These are phyloP conservation scores for Petromus typicus DNA, from an alignment of 2,113 vertebrate genomes.

Conservation along the genomic window DNA sequence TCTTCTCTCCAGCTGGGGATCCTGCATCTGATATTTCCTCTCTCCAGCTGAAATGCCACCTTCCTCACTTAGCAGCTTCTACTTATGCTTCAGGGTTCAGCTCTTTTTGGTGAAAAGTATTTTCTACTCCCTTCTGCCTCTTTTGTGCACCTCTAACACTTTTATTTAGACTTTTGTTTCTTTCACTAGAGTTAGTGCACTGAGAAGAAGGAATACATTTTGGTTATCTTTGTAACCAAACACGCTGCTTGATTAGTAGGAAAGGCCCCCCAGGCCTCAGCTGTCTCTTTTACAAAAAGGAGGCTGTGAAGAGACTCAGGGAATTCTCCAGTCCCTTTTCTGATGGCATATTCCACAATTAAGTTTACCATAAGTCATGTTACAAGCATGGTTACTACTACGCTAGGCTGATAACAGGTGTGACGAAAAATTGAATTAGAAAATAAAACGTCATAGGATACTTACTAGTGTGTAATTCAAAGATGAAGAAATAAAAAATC, in stretches of 20 bases:
- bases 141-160: neutral
- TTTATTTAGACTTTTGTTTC: neutral
- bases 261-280: neutral
- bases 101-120: neutral
- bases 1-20: neutral
- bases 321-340: slow-evolving; percentile 12
- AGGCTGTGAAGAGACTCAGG: neutral
- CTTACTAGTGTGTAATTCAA: neutral
- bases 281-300: neutral
- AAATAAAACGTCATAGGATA: neutral
- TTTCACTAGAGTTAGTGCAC: neutral
- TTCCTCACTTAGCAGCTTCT: neutral
- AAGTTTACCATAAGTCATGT: neutral
- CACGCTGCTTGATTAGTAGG: neutral
- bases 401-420: neutral
- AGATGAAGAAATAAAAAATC: neutral
- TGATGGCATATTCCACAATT: neutral
- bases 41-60: neutral
- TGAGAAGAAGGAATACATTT: neutral
- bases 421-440: neutral
- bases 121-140: neutral
- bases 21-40: neutral
- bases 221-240: neutral
- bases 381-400: neutral
- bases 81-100: neutral